Base-by-base conservation (phyloP, 2,888 invertebrate species). In the Cecidostiba fungosa region DNA sequence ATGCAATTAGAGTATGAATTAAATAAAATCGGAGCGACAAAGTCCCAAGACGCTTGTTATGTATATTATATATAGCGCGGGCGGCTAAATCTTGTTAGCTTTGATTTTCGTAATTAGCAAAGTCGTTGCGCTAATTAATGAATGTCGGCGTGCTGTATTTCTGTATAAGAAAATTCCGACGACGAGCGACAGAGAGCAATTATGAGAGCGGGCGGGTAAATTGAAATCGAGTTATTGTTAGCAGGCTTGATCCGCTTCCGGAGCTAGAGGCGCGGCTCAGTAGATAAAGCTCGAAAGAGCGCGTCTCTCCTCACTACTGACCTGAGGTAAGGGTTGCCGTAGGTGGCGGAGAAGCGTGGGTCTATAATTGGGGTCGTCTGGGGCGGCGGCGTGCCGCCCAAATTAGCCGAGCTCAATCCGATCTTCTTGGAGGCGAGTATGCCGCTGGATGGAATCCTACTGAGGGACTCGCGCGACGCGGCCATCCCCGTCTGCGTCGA, bases 321-420 rank as follows among this genome's bases (percentile, higher is more conserved):
- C 91, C 98, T 95, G 88, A 98, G 94, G 93, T 98, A 98, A 0
- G 98, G 98, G 93, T 98, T 98, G 84, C 97, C 97, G 91, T 98
- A 98, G 10, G 97, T 96, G 59, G 98, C 98, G 78, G 97, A 97
- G 93, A 97, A 98, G 88, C 98, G 94, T 1, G 98, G 97, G 93
- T 98, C 98, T 43, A 98, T 96, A 39, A 91, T 91, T 26, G 92
- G 92, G 32, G 92, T 93, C 82, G 93, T 91, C 77, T 92, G 92
- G 78, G 92, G 92, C 78, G 91, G 91, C 79, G 90, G 88, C 69
- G 89, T 88, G 47, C 87, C 83, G 59, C 92, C 92, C 86, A 92
- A 89, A 89, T 93, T 93, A 70, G 92, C 91, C 81, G 93, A 93
- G 89, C 92, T 93, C 76, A 93, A 90, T 76, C 92, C 93, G 89